These are phyloP conservation scores for Leucopsar rothschildi DNA, from an alignment of 2,113 vertebrate species.

Conservation along the genomic window DNA sequence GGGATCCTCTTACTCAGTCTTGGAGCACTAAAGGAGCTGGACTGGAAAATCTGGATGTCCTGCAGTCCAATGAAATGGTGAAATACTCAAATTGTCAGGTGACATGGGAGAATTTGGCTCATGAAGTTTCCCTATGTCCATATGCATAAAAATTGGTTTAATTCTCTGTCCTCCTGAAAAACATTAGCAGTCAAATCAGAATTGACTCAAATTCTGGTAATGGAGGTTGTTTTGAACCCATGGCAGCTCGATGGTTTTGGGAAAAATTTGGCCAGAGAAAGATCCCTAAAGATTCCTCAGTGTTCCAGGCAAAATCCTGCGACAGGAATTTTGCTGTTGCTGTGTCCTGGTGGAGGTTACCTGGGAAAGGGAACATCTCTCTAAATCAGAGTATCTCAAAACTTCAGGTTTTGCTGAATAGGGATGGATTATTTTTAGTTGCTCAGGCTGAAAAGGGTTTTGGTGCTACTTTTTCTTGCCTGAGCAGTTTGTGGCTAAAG, in stretches of 20 bases:
- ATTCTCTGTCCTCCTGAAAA: background rate
- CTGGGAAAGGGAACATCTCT: background rate
- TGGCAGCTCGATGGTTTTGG: accelerated
- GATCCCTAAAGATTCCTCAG: background rate
- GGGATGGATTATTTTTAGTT: background rate
- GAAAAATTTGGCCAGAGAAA: background rate
- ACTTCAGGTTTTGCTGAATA: background rate
- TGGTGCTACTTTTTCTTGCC: background rate
- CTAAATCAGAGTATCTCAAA: background rate
- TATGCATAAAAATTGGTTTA: background rate
- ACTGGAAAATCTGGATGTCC: background rate
- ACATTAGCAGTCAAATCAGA: background rate
- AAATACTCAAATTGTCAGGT: background rate
- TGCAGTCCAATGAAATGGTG: background rate
- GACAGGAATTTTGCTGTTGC: background rate
- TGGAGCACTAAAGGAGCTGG: background rate
- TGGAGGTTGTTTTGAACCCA: background rate
- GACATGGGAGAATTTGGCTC: background rate
- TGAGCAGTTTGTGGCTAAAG: background rate
- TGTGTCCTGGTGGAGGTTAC: background rate
- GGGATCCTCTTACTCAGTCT: background rate
- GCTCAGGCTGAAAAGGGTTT: background rate
- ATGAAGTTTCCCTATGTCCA: accelerated
- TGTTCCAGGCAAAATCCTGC: background rate
- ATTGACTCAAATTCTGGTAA: background rate